Percentiles rank a stretch among this genome's conserved stretches.
Evolutionary conservation across 2,797 vertebrate species (phyloP).

Genomic region (Enteromius fasciolatus): DNA sequence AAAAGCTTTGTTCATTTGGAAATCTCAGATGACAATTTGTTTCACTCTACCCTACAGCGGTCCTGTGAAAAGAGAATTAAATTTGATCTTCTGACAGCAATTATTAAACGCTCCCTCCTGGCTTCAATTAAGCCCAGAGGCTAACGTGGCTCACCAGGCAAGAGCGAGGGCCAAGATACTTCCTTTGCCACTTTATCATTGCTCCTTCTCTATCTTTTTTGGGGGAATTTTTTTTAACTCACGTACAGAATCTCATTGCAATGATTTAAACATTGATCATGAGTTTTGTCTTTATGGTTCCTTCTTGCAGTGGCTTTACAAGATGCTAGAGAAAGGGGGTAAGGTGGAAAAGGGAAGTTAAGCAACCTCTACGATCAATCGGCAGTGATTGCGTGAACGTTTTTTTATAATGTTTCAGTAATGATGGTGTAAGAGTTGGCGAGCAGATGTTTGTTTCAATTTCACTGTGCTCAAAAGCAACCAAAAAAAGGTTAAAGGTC

Average conservation of each 20-base stretch:
- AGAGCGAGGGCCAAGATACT: constrained; percentile 69
- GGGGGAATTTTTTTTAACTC: neutral
- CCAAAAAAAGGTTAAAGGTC: constrained; percentile 25
- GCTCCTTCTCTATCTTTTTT: constrained; percentile 51
- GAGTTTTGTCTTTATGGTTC: neutral
- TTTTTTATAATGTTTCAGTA: constrained; percentile 47
- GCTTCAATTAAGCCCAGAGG: constrained; percentile 94
- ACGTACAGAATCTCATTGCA: neutral
- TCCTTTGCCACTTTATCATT: constrained; percentile 66
- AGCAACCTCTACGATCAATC: constrained; percentile 62
- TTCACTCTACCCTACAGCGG: constrained; percentile 96
- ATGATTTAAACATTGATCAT: constrained; percentile 12
- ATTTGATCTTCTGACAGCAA: constrained; percentile 99
- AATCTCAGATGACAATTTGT: constrained; percentile 99
- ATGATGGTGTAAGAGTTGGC: constrained; percentile 33
- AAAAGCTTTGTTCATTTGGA: constrained; percentile 98
- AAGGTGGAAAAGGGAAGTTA: constrained; percentile 64
- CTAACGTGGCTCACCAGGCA: constrained; percentile 84
- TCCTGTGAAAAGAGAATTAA: constrained; percentile 98
- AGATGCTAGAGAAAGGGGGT: neutral
- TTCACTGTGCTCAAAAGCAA: constrained; percentile 27
- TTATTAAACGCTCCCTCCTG: constrained; percentile 99
- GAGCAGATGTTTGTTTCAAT: constrained; percentile 54
- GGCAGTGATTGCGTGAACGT: constrained; percentile 14
- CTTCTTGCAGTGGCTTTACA: constrained; percentile 19